Base-by-base conservation (phyloP, 2,888 invertebrate species). In the Bugulina stolonifera region DNA sequence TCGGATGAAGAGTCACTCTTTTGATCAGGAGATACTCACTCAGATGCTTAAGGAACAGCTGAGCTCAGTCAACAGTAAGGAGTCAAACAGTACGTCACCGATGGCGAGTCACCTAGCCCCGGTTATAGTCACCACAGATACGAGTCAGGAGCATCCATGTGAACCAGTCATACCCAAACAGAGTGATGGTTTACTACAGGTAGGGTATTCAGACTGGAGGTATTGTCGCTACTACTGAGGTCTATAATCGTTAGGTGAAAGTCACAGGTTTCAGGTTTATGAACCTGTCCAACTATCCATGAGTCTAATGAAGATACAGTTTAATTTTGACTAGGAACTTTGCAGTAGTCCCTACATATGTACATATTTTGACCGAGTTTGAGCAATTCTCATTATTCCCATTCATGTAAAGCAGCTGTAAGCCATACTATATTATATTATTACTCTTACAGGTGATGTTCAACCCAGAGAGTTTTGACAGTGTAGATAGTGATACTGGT, bases 391-490 rank as follows among this genome's bases (percentile, higher is more conserved):
- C n/a, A n/a, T n/a, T n/a, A n/a, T n/a, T n/a, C n/a, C n/a, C n/a
- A n/a, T n/a, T n/a, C n/a, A n/a, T n/a, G n/a, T n/a, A n/a, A n/a
- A n/a, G n/a, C n/a, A n/a, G n/a, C n/a, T n/a, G n/a, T n/a, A n/a
- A n/a, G n/a, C n/a, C n/a, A n/a, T n/a, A n/a, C n/a, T n/a, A n/a
- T n/a, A n/a, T n/a, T n/a, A n/a, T n/a, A 10, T 43, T 43, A 43
- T 43, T 43, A 10, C 43, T 43, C n/a, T 27, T 64, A 14, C n/a
- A 64, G 64, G 64, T 64, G 2, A 14, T 32, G n/a, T 64, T 64
- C n/a, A 64, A 64, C 34, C 64, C 64, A 10, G 64, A 64, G 64
- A 64, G 64, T 32, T 64, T 64, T 64, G 64, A 64, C 64, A 64
- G 64, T 32, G 32, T 64, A 64, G 64, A 64, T 32, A 64, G 64